Conservation (phyloP, 2,888 invertebrate genomes). For the Apamea monoglypha region DNA sequence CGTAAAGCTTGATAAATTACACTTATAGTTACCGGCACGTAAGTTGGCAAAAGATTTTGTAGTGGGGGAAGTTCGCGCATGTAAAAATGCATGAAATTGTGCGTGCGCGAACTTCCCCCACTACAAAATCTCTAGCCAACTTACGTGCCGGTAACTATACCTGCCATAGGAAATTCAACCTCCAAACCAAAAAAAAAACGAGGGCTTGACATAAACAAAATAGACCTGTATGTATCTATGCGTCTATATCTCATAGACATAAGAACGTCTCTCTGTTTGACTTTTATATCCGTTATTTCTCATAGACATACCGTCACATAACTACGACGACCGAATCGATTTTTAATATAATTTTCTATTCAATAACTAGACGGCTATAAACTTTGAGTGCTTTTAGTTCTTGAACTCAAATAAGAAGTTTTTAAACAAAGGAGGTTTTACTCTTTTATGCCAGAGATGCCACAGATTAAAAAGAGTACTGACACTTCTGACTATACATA, state of each 20-base stretch:
- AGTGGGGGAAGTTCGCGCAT: too few relatives aligned
- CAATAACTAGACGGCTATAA: conserved; percentile 19
- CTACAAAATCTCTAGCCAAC: too few relatives aligned
- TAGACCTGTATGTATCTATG: neutral
- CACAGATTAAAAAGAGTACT: neutral
- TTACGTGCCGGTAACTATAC: too few relatives aligned
- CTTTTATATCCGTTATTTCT: neutral
- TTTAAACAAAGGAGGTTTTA: conserved; percentile 19
- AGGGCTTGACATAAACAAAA: conserved; percentile 1
- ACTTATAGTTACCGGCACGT: too few relatives aligned
- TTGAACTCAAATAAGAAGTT: conserved; percentile 16
- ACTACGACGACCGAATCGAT: conserved; percentile 20
- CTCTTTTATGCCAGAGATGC: neutral
- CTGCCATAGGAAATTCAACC: conserved; percentile 10
- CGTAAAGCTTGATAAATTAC: neutral
- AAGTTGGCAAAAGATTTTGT: too few relatives aligned
- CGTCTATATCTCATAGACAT: conserved; percentile 5
- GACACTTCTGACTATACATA: neutral
- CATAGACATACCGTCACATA: neutral
- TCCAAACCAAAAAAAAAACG: neutral
- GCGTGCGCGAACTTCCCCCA: too few relatives aligned
- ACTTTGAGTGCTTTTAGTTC: conserved; percentile 20
- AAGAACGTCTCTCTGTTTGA: neutral
- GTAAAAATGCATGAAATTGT: too few relatives aligned
- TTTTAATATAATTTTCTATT: conserved; percentile 32